Percentiles rank a stretch among this genome's conserved stretches.
Evolutionary conservation across 2,113 vertebrate species (phyloP).

Genomic region (Toxotes jaculatrix): DNA sequence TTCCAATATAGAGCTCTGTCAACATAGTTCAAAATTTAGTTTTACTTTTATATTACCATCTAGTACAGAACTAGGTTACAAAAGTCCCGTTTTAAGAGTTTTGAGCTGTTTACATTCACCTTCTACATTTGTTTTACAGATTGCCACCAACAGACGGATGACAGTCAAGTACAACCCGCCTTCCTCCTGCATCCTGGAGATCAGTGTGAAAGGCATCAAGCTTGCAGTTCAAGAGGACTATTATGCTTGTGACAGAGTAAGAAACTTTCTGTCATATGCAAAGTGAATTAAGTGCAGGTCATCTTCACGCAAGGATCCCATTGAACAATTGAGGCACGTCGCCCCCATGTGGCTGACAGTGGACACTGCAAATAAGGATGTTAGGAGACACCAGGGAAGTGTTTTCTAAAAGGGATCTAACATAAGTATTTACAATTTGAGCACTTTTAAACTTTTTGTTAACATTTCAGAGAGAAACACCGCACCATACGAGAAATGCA

Average conservation of each 20-base stretch:
- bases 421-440: too few relatives aligned
- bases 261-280: not conserved
- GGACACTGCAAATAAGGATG: constrained; percentile 26
- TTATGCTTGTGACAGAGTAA: constrained; percentile 88
- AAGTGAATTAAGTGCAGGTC: not conserved
- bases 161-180: constrained; percentile 98
- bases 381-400: fast-evolving
- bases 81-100: not conserved
- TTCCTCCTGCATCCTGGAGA: constrained; percentile 95
- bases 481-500: too few relatives aligned
- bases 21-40: not conserved
- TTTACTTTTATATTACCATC: not conserved
- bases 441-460: too few relatives aligned
- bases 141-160: constrained; percentile 95
- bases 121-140: constrained; percentile 79
- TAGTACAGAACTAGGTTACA: not conserved
- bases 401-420: not conserved
- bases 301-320: not conserved
- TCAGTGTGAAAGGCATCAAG: constrained; percentile 95
- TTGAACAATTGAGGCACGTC: not conserved
- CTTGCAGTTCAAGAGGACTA: constrained; percentile 93
- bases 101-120: not conserved
- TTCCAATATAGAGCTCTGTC: not conserved
- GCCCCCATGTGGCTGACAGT: constrained; percentile 50
- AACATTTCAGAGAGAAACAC: not conserved